These are phyloP conservation scores for Hemicrepidius hirtus DNA, from an alignment of 2,888 invertebrate genomes.

Conservation along the genomic window DNA sequence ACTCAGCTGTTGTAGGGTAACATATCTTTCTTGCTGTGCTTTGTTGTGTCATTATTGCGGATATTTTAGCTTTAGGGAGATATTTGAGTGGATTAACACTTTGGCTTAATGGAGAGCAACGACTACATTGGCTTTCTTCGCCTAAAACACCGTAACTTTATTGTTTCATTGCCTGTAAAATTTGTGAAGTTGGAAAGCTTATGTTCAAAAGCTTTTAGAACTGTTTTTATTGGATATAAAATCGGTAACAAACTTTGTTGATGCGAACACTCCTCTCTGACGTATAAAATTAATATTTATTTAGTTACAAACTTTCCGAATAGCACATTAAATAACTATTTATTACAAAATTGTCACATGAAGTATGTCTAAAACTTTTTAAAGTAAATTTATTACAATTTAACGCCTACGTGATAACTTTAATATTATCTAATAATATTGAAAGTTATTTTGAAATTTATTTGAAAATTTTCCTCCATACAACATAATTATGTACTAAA, in stretches of 20 bases:
- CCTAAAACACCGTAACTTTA: conserved; percentile 13
- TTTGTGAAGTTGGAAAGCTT: conserved; percentile 16
- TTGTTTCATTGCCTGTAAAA: conserved; percentile 37
- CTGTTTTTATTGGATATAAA: conserved; percentile 6
- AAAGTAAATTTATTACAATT: no score
- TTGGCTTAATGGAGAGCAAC: conserved; percentile 30
- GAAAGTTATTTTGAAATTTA: no score
- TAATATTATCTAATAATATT: no score
- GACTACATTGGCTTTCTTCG: conserved; percentile 31
- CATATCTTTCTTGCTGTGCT: conserved; percentile 14
- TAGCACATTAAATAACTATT: no score
- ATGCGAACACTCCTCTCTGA: neutral
- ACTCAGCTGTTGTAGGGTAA: neutral
- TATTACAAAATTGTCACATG: no score
- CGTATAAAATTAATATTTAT: neutral
- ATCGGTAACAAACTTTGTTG: conserved; percentile 1
- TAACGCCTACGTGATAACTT: no score
- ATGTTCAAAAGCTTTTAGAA: conserved; percentile 25
- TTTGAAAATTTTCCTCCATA: no score
- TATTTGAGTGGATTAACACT: conserved; percentile 35
- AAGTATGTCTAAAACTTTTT: no score
- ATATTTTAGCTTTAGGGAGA: conserved; percentile 35
- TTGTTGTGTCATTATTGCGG: conserved; percentile 28
- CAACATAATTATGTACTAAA: no score
- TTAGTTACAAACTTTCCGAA: neutral